A percentile compares a stretch with the other conserved stretches of the same genome.
These are phyloP conservation scores for Dascyllus trimaculatus DNA, from an alignment of 2,113 vertebrate genomes.

Conservation along the genomic window DNA sequence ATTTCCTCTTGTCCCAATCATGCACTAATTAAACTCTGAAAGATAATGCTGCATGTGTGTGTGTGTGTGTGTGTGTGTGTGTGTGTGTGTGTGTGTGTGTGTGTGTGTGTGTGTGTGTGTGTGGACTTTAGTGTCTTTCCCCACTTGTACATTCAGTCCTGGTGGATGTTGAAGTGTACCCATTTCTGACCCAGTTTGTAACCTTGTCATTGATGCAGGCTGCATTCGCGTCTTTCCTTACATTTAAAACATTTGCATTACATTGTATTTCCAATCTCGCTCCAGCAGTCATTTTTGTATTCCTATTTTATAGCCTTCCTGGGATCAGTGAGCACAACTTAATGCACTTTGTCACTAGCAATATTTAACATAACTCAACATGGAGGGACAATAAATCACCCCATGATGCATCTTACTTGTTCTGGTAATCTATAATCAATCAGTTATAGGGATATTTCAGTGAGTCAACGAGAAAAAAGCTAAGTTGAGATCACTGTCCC, in stretches of 20 bases:
- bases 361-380: slow-evolving; percentile 3
- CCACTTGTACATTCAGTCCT: background rate
- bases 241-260: slow-evolving; percentile 4
- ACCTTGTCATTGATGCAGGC: background rate
- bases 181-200: slow-evolving; percentile 4
- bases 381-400: background rate
- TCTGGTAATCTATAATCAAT: background rate
- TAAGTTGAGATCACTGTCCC: slow-evolving; percentile 47
- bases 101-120: background rate
- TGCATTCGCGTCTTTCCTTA: background rate
- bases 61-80: background rate
- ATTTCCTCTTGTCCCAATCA: slow-evolving; percentile 48
- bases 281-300: slow-evolving; percentile 3
- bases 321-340: slow-evolving; percentile 14
- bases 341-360: slow-evolving; percentile 11
- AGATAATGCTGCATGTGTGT: slow-evolving; percentile 33
- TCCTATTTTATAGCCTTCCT: slow-evolving; percentile 7
- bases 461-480: slow-evolving; percentile 32
- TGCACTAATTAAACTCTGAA: slow-evolving; percentile 53
- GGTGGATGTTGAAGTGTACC: background rate
- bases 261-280: background rate
- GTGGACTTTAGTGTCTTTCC: background rate
- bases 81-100: slow-evolving; percentile 4
- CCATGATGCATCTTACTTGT: background rate
- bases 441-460: slow-evolving; percentile 9